phyloP scores from a whole-genome alignment of 2,888 invertebrate genomes.

The Copidosoma aretas region DNA sequence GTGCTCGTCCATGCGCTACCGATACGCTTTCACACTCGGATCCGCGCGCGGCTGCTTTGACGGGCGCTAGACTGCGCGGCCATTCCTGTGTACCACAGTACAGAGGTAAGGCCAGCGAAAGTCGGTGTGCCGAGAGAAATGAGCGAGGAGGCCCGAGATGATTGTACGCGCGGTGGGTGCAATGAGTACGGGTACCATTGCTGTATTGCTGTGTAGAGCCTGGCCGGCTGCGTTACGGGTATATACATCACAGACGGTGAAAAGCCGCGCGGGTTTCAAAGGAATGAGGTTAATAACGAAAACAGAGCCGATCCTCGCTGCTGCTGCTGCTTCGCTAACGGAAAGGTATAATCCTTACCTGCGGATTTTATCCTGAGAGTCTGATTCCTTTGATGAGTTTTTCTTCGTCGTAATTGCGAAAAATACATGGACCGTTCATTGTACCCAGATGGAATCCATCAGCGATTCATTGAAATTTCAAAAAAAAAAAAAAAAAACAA shows the following conservation, averaged over 20 bases:
- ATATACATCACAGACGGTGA: constrained; percentile 31
- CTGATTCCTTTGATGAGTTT: not conserved
- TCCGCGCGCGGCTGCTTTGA: constrained; percentile 42
- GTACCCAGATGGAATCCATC: too few relatives aligned
- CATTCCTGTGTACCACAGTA: too few relatives aligned
- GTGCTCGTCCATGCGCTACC: constrained; percentile 40
- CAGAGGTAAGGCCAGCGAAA: constrained; percentile 44
- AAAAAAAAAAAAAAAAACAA: not conserved
- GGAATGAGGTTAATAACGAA: constrained; percentile 19
- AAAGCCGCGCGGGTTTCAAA: constrained; percentile 20
- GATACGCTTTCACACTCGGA: constrained; percentile 48
- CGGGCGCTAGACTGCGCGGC: constrained; percentile 37
- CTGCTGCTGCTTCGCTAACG: not conserved
- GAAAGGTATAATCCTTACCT: too few relatives aligned
- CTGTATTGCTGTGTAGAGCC: too few relatives aligned
- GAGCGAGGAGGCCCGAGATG: constrained; percentile 21
- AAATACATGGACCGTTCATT: too few relatives aligned
- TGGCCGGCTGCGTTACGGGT: constrained; percentile 40
- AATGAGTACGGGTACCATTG: too few relatives aligned
- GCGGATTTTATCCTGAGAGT: not conserved
- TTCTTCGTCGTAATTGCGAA: too few relatives aligned
- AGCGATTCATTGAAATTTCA: too few relatives aligned
- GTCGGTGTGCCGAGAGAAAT: constrained; percentile 38
- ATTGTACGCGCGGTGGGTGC: constrained; percentile 34
- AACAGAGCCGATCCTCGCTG: not conserved